Evolutionary conservation across 2,113 vertebrate genomes (phyloP), one percentile per base, ranked within the genome.

Genomic region (Picathartes gymnocephalus): DNA sequence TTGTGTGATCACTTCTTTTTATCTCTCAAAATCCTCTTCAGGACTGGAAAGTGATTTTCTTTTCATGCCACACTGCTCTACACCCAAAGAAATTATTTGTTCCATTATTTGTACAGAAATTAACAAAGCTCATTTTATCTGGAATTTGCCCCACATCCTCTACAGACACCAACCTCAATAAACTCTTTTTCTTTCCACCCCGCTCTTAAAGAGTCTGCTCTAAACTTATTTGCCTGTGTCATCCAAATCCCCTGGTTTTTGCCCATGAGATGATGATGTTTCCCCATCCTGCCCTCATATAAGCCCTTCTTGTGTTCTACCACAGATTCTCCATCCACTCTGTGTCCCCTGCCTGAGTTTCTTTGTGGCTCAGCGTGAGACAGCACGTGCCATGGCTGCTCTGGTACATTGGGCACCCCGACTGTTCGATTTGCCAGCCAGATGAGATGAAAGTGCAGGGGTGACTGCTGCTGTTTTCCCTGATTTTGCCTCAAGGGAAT

Each of bases 221-320:
- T 68, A 68, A 91, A 45, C 4, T 16, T 6, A 14, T 53, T 33
- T 50, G 14, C 5, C 12, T 0, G 0, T 27, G 16, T 11, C 6
- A 39, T 47, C 35, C 33, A 14, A 3, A 11, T 57, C 70, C 7
- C 9, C 9, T 27, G 22, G 21, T n/a, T 40, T 15, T 6, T 86
- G 5, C 23, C 3, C 7, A 7, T 11, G 21, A 81, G 44, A 74
- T 20, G 4, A 22, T 30, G 13, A 10, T 37, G 12, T 50, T 91
- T 65, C 25, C 4, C 37, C 15, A 64, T 4, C 13, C 19, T 80
- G 15, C 17, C 4, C 31, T 61, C 35, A 86, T 30, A 42, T 15
- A 39, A 9, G 5, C 7, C 68, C 19, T 17, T 70, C 8, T 81
- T 14, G 9, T 50, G 18, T 13, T 33, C 21, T 58, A 1, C 35